Percentiles rank a stretch among this genome's conserved stretches.
phyloP scores from a whole-genome alignment of 2,888 invertebrate genomes.

The Lutraria lutraria region DNA sequence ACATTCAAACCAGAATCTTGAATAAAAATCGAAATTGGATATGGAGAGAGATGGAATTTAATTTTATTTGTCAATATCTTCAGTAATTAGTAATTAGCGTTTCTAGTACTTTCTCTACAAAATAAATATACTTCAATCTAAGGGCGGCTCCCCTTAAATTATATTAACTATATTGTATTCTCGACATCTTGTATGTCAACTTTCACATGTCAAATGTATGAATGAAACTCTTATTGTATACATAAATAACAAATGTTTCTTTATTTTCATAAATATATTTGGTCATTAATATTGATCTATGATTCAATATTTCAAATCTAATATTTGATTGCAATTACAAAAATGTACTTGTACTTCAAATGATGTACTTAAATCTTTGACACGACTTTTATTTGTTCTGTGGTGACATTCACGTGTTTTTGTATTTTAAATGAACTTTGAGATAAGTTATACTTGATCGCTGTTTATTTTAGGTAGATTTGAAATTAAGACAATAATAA shows the following conservation, averaged over 20 bases:
- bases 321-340: slow-evolving; percentile 31
- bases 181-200: neutral
- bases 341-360: too few species aligned
- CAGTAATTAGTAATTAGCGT: neutral
- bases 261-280: slow-evolving; percentile 13
- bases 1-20: neutral
- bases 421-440: neutral
- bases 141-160: neutral
- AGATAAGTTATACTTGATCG: neutral
- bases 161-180: slow-evolving; percentile 10
- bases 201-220: slow-evolving; percentile 39
- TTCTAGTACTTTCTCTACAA: neutral
- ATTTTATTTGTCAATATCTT: neutral
- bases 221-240: slow-evolving; percentile 26
- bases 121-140: neutral
- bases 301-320: neutral
- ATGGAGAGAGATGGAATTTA: neutral
- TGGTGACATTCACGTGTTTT: neutral
- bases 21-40: neutral
- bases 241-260: slow-evolving; percentile 8
- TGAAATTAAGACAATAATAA: neutral
- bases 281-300: neutral
- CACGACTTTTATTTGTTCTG: slow-evolving; percentile 12
- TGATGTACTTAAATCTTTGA: slow-evolving; percentile 27
- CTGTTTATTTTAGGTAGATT: neutral